phyloP scores from a whole-genome alignment of 2,888 invertebrate species.

The Margaritifera margaritifera region DNA sequence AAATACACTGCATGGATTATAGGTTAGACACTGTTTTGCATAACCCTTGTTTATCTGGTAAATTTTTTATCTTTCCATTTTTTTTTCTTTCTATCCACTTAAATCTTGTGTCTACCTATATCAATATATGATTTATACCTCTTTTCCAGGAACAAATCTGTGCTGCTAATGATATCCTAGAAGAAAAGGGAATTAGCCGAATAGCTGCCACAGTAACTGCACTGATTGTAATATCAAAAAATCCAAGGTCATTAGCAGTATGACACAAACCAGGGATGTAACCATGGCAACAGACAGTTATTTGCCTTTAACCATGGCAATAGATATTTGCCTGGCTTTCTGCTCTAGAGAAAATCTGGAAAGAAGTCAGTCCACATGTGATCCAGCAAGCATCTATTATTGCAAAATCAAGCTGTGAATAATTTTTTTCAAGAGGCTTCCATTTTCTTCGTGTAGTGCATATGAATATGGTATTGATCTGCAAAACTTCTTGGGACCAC shows the following conservation, averaged over 20 bases:
- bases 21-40: not conserved
- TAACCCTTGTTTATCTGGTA: not conserved
- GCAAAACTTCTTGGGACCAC: too few relatives aligned
- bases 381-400: too few relatives aligned
- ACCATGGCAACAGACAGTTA: not conserved
- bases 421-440: too few relatives aligned
- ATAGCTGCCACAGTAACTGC: conserved; percentile 92
- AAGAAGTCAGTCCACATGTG: too few relatives aligned
- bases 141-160: conserved; percentile 86
- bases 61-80: not conserved
- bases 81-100: not conserved
- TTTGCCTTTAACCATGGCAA: too few relatives aligned
- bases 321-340: too few relatives aligned
- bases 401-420: too few relatives aligned
- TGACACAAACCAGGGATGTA: conserved; percentile 14
- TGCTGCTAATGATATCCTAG: conserved; percentile 92
- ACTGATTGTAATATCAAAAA: conserved; percentile 76
- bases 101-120: not conserved
- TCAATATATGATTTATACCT: conserved; percentile 4
- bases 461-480: too few relatives aligned
- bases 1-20: too few relatives aligned
- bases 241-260: conserved; percentile 32
- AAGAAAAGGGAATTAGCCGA: conserved; percentile 86
- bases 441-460: too few relatives aligned
- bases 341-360: too few relatives aligned